phyloP scores from a whole-genome alignment of 2,113 vertebrate genomes.

The Myiozetetes cayanensis region DNA sequence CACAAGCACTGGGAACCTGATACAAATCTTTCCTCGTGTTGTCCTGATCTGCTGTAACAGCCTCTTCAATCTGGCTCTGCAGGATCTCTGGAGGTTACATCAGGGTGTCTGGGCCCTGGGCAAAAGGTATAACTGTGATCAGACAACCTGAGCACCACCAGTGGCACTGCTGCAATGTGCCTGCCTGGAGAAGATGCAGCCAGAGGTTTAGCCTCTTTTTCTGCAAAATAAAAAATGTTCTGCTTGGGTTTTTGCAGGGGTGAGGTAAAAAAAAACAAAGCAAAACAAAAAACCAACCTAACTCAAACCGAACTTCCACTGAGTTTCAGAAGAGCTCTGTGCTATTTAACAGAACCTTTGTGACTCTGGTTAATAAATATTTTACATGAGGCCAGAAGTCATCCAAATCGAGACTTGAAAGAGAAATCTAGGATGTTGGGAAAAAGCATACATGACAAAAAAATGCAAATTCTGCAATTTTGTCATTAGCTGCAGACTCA shows the following conservation, averaged over 20 bases:
- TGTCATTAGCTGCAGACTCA: not conserved
- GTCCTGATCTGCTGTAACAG: not conserved
- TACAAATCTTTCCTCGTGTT: not conserved
- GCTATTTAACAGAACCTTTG: not conserved
- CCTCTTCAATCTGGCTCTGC: not conserved
- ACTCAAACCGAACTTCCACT: not conserved
- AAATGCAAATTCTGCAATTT: slow-evolving; percentile 7
- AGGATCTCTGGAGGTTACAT: not conserved
- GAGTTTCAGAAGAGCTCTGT: not conserved
- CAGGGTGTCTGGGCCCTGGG: not conserved
- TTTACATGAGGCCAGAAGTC: not conserved
- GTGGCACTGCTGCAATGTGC: not conserved
- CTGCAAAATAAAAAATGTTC: not conserved
- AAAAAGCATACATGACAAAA: not conserved
- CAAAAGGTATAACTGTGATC: not conserved
- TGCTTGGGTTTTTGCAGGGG: not conserved
- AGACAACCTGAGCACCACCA: not conserved
- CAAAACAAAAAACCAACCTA: not conserved
- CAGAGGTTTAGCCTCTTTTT: not conserved
- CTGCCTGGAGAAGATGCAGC: not conserved
- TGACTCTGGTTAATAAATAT: not conserved
- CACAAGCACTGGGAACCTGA: not conserved
- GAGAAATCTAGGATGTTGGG: not conserved
- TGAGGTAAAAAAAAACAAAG: too few species aligned
- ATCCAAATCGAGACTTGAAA: not conserved